phyloP scores from a whole-genome alignment of 2,888 invertebrate genomes.

The Sturmia bella region DNA sequence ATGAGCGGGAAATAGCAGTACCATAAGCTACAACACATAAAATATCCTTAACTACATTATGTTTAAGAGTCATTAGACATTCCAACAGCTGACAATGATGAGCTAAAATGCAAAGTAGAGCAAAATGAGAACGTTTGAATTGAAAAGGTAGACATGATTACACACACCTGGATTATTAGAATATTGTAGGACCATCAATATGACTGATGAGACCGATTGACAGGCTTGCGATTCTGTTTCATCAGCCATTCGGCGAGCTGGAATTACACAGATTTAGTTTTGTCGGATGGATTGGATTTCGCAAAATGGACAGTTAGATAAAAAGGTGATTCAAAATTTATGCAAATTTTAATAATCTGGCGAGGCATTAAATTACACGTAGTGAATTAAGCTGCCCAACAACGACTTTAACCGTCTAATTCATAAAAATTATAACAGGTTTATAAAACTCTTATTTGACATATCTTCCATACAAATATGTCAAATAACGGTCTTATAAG shows the following conservation, averaged over 20 bases:
- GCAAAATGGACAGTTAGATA: too few relatives aligned
- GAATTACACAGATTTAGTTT: neutral
- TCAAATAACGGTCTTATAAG: too few relatives aligned
- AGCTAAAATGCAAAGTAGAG: constrained; percentile 86
- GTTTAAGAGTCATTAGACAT: constrained; percentile 96
- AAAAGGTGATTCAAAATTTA: too few relatives aligned
- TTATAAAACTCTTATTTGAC: too few relatives aligned
- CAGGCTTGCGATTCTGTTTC: constrained; percentile 90
- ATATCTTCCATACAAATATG: too few relatives aligned
- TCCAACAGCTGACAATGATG: constrained; percentile 98
- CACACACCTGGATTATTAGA: constrained; percentile 93
- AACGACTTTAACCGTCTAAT: too few relatives aligned
- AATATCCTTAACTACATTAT: constrained; percentile 94
- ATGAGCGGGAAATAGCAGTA: constrained; percentile 94
- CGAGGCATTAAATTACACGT: too few relatives aligned
- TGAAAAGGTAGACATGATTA: constrained; percentile 24
- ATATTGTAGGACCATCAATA: constrained; percentile 99
- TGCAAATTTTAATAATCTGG: too few relatives aligned
- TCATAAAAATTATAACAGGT: too few relatives aligned
- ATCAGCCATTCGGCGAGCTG: constrained; percentile 87
- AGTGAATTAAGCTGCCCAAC: too few relatives aligned
- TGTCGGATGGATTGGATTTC: too few relatives aligned
- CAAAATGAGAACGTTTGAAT: too few relatives aligned
- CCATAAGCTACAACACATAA: constrained; percentile 98
- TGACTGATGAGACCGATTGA: constrained; percentile 94